A percentile compares a stretch with the other conserved stretches of the same genome.
These are phyloP conservation scores for Coptotermes formosanus DNA, from an alignment of 1,140 invertebrate genomes.

Conservation along the genomic window DNA sequence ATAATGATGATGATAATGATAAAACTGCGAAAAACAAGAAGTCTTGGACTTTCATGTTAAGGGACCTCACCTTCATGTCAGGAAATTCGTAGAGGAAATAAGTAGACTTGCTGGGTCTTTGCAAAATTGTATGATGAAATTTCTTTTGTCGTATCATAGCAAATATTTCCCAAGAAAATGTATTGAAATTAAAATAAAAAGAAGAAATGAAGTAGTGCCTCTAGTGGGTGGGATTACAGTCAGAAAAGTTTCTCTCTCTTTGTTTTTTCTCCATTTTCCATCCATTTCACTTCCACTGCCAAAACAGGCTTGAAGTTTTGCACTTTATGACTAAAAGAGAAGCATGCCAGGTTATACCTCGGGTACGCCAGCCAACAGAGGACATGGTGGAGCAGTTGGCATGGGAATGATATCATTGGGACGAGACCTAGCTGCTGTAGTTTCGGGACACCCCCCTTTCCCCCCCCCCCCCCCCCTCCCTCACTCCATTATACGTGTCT, in stretches of 20 bases:
- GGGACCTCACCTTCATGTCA: not conserved
- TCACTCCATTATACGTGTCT: not conserved
- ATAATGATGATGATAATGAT: too few species aligned
- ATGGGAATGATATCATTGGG: conserved; percentile 14
- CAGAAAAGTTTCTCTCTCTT: not conserved
- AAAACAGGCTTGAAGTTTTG: not conserved
- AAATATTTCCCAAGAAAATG: not conserved
- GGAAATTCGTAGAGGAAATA: not conserved
- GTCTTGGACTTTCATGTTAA: not conserved
- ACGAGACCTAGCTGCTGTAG: not conserved
- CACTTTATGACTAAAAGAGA: not conserved
- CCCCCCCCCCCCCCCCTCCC: too few species aligned
- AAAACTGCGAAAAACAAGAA: too few species aligned
- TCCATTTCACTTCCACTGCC: not conserved
- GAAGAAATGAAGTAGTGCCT: not conserved
- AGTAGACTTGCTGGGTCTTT: not conserved
- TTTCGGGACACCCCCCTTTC: too few species aligned
- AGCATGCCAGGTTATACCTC: not conserved
- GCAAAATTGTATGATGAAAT: not conserved
- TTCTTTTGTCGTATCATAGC: not conserved
- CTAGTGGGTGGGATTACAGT: not conserved
- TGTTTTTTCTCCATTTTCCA: not conserved
- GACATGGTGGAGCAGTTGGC: not conserved
- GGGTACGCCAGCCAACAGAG: not conserved
- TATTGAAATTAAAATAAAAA: not conserved